phyloP scores from a whole-genome alignment of 2,797 vertebrate genomes.

The Phataginus tricuspis region DNA sequence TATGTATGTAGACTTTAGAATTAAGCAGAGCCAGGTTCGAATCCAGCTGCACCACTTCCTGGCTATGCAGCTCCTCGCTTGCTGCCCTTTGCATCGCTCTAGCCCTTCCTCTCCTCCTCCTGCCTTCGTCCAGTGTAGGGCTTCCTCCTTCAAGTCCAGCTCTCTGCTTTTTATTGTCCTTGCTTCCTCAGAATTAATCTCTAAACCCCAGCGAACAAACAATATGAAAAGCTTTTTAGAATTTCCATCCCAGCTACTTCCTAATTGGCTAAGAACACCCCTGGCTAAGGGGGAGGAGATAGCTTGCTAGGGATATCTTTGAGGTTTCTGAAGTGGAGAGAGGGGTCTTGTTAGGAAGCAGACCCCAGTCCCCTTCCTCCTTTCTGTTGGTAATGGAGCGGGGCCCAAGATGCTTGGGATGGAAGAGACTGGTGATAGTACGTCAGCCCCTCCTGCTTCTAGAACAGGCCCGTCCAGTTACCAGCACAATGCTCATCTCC shows the following conservation, averaged over 20 bases:
- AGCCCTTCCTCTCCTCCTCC: neutral
- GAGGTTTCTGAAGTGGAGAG: neutral
- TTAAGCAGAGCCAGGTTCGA: neutral
- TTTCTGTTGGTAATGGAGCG: neutral
- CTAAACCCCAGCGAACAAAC: neutral
- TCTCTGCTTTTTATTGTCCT: neutral
- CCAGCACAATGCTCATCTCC: neutral
- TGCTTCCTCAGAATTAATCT: neutral
- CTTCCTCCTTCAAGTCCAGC: neutral
- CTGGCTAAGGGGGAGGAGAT: neutral
- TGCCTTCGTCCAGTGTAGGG: neutral
- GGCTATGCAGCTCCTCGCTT: neutral
- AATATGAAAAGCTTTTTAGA: neutral
- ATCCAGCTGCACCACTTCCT: neutral
- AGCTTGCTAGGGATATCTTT: neutral
- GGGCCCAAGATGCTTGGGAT: neutral
- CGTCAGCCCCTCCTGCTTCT: neutral
- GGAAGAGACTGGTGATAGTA: neutral
- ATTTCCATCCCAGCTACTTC: neutral
- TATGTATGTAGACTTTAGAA: neutral
- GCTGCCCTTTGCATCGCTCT: neutral
- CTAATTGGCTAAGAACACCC: neutral
- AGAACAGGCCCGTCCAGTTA: neutral
- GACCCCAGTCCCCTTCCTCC: neutral
- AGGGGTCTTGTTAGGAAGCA: neutral